phyloP scores from a whole-genome alignment of 2,113 vertebrate species.

The Rhinopomastus cyanomelas region DNA sequence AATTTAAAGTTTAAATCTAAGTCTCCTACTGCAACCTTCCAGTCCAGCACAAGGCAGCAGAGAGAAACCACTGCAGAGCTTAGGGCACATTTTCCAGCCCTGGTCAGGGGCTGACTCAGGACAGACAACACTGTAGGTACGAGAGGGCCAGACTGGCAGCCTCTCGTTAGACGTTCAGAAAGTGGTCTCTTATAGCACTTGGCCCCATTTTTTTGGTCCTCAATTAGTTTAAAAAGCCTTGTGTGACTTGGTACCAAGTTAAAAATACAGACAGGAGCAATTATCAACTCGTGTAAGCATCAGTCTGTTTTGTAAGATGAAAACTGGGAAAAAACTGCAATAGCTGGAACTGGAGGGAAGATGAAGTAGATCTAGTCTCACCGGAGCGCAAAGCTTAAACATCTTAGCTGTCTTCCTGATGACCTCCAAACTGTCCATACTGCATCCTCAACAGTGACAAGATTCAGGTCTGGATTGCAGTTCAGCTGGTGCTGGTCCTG shows the following conservation, averaged over 20 bases:
- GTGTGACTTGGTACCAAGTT: neutral
- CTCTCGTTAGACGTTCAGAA: accelerated
- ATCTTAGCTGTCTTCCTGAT: neutral
- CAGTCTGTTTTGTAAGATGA: neutral
- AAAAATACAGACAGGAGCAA: neutral
- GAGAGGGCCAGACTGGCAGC: neutral
- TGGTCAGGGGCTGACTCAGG: too few relatives aligned
- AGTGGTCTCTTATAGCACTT: neutral
- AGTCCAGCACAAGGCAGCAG: accelerated
- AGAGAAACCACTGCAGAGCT: neutral
- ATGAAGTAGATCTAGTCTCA: neutral
- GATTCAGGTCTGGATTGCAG: neutral
- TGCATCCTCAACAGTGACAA: neutral
- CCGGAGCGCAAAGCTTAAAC: neutral
- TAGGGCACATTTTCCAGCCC: neutral
- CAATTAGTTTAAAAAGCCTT: neutral
- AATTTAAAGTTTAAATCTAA: neutral
- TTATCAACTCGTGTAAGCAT: neutral
- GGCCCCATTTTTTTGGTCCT: neutral
- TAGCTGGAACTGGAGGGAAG: neutral
- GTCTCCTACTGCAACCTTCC: neutral
- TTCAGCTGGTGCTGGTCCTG: neutral
- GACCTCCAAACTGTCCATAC: neutral
- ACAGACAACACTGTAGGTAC: neutral
- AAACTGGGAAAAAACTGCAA: neutral